Percentiles rank a stretch among this genome's conserved stretches.
Conservation (phyloP, 2,888 invertebrate genomes). For the Conchocele bisecta region DNA sequence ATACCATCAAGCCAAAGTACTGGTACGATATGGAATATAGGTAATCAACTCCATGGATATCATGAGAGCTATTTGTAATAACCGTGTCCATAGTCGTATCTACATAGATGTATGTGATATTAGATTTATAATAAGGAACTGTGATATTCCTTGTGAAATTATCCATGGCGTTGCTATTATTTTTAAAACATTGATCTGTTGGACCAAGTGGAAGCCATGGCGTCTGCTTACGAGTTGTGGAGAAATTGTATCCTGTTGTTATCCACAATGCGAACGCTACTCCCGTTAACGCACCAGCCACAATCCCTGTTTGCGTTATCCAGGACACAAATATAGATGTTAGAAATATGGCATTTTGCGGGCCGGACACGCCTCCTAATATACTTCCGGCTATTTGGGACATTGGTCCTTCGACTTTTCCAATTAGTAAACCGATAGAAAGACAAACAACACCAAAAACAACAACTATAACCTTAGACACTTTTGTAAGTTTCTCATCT, state of each 20-base stretch:
- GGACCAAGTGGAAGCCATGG: constrained; percentile 16
- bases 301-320: not conserved
- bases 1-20: too few relatives aligned
- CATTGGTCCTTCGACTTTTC: constrained; percentile 41
- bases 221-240: not conserved
- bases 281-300: not conserved
- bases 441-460: constrained; percentile 27
- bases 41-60: not conserved
- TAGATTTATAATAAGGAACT: too few relatives aligned
- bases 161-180: not conserved
- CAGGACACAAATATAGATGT: constrained; percentile 11
- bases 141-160: too few relatives aligned
- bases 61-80: too few relatives aligned
- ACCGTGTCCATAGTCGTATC: too few relatives aligned
- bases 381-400: constrained; percentile 34
- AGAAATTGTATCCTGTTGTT: constrained; percentile 13
- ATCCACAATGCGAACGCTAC: constrained; percentile 4
- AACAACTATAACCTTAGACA: constrained; percentile 36
- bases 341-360: constrained; percentile 17
- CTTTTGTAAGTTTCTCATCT: constrained; percentile 25
- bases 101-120: too few relatives aligned
- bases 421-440: constrained; percentile 40
- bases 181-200: not conserved
- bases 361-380: constrained; percentile 14
- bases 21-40: constrained; percentile 26